Evolutionary conservation across 2,888 invertebrate genomes (phyloP).

Genomic region (Eupithecia vulgata): DNA sequence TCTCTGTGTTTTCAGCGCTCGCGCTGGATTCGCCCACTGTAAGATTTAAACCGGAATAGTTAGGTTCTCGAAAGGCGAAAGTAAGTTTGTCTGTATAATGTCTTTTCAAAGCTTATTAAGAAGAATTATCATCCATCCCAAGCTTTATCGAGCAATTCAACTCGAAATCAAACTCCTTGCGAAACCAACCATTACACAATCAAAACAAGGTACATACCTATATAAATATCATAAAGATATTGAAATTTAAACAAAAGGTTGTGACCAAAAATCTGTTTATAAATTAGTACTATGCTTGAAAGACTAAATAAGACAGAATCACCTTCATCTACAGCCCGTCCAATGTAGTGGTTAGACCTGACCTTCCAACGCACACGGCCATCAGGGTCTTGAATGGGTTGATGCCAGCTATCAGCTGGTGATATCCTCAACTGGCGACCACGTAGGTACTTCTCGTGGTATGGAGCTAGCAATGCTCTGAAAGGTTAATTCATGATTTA

Average conservation of each 20-base stretch:
- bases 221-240: not conserved
- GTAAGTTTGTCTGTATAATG: not conserved
- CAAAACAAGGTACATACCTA: no score
- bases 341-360: conserved; percentile 45
- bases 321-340: conserved; percentile 36
- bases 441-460: conserved; percentile 65
- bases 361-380: conserved; percentile 68
- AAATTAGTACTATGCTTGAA: not conserved
- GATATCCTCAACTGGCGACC: conserved; percentile 76
- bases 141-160: no score
- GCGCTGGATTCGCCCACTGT: conserved; percentile 18
- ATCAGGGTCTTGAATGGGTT: conserved; percentile 76
- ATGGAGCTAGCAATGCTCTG: conserved; percentile 73
- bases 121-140: no score
- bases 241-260: not conserved
- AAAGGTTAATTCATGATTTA: conserved; percentile 8
- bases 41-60: not conserved
- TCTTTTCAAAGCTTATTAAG: no score
- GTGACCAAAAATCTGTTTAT: not conserved
- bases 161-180: no score
- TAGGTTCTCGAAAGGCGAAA: not conserved
- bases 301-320: not conserved
- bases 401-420: conserved; percentile 86
- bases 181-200: no score
- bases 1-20: conserved; percentile 21